Conservation (phyloP, 2,113 vertebrate genomes). For the Lepisosteus osseus region DNA sequence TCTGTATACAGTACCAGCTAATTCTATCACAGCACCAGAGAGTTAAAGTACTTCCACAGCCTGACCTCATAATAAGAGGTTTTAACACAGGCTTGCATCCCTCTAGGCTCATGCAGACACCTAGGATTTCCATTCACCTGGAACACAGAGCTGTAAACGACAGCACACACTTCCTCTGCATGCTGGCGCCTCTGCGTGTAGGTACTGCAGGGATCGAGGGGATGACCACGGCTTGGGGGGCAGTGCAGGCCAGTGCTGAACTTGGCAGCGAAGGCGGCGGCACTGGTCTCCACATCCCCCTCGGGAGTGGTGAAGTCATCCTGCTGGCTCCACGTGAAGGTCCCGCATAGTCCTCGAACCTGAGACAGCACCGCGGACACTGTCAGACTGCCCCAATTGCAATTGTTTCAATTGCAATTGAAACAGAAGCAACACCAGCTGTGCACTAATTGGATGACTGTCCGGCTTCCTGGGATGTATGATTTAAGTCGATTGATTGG, state of each 20-base stretch:
- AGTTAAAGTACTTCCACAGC: not conserved
- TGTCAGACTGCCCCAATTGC: not conserved
- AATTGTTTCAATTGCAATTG: not conserved
- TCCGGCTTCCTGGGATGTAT: no score
- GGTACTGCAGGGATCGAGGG: conserved; percentile 59
- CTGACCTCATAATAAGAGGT: not conserved
- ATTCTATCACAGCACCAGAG: not conserved
- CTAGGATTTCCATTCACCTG: conserved; percentile 59
- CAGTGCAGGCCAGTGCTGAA: conserved; percentile 65
- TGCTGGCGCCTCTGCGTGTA: conserved; percentile 61
- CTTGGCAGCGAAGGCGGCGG: conserved; percentile 66
- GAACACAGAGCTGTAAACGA: conserved; percentile 66
- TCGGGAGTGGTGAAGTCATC: conserved; percentile 85
- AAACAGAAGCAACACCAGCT: not conserved
- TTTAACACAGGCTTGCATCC: not conserved
- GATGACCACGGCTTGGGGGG: not conserved
- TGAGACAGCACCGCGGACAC: conserved; percentile 29
- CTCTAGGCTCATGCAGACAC: no score
- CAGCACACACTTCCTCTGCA: conserved; percentile 65
- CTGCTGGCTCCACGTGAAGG: conserved; percentile 81
- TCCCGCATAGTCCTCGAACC: conserved; percentile 88
- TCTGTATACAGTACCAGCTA: no score
- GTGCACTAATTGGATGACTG: no score
- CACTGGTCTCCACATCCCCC: conserved; percentile 75
- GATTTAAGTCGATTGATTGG: no score